Base-by-base conservation (phyloP, 2,113 vertebrate species). In the Agelaius phoeniceus region DNA sequence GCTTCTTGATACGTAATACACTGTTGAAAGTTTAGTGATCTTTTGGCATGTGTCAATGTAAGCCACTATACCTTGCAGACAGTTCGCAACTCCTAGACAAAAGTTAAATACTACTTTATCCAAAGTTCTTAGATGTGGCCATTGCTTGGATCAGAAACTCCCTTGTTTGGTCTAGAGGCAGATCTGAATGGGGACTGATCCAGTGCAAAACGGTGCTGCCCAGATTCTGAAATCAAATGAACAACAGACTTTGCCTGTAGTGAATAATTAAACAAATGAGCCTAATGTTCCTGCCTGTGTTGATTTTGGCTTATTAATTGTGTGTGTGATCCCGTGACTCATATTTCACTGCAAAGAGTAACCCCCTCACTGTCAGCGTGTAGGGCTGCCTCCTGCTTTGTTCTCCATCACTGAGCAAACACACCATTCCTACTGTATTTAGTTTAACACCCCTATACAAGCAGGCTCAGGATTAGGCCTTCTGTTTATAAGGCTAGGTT, bases 231-330 rank as follows among this genome's bases (percentile, higher is more conserved):
- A 93, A 94, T 59, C 44, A 67, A 88, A 95, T 46, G 68, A 95
- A 71, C 88, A 92, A 65, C 89, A 92, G 89, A 89, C 52, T 90
- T 78, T 28, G 68, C 57, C 89, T 92, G 89, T 52, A 89, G 86
- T 90, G 94, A 95, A 97, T 96, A 97, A 96, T 96, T 92, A 95
- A 94, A 95, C 91, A 95, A 96, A 93, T 93, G 93, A 95, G 77
- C 65, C 83, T 94, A 83, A 91, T 93, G 72, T 93, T 94, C 90
- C 72, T 0, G n/a, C 88, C 65, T 62, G 66, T 90, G 90, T 90
- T 96, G 90, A 71, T 93, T 89, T 92, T 97, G 96, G 90, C 85
- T 65, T 95, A 82, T 96, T 90, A 93, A 94, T 89, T 78, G 76
- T 52, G 68, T 71, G 51, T 72, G 79, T 49, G 92, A 95, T 94